Evolutionary conservation across 1,140 invertebrate genomes (phyloP), one percentile per base, ranked within the genome.

Genomic region (Portunus trituberculatus): DNA sequence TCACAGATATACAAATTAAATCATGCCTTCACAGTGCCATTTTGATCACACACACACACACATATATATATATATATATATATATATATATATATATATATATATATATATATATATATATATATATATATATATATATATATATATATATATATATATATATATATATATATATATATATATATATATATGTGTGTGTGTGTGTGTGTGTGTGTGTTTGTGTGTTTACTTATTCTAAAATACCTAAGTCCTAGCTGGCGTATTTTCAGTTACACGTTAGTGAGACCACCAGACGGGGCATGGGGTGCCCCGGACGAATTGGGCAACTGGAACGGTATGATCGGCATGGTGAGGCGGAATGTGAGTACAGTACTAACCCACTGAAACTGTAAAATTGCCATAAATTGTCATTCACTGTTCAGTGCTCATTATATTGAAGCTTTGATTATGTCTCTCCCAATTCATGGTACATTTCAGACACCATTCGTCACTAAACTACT

Each of bases 311-410:
- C 94, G 4, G 59, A 95, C 52, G 48, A 45, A 20, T 39, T 91
- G 16, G 94, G 94, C 29, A 28, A 82, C 16, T 95, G 91, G 83
- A 95, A 95, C 52, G 94, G 94, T 0, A 95, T 95, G 94, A 52
- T 95, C 2, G 94, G 94, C 8, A 95, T 95, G 94, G 90, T 95
- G 4, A 91, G 92, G 48, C 82, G 94, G n/a, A 95, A 95, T 10
- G 94, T 95, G 28, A 95, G 91, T 92, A 67, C 59, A 20, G 29
- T 32, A 82, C 31, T 6, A 0, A 29, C 6, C 45, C 28, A 59
- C 46, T 45, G 45, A 45, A 46, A 20, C 10, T 1, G 31, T 4
- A 14, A 45, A 4, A 14, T 90, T 28, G n/a, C 4, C n/a, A 3
- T 10, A 90, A 14, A 0, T 90, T 14, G 12, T 45, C 46, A 90